These are phyloP conservation scores for Pholis gunnellus DNA, from an alignment of 2,113 vertebrate species.

Conservation along the genomic window DNA sequence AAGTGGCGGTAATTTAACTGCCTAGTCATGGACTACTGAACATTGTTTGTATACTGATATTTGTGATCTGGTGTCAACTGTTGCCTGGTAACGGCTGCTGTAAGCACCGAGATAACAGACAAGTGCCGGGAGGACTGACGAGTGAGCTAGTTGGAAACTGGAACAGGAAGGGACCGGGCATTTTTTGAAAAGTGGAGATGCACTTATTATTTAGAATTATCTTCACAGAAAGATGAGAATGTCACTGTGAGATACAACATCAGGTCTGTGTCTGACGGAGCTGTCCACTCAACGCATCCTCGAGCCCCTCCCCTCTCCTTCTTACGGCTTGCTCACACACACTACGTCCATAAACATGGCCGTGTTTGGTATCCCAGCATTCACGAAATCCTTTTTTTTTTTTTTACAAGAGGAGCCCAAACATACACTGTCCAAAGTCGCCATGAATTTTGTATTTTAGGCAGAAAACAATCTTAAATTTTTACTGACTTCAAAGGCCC, in stretches of 20 bases:
- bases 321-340: no score
- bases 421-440: no score
- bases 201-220: conserved; percentile 38
- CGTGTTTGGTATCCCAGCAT: no score
- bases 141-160: background rate
- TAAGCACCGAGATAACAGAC: conserved; percentile 2
- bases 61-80: conserved; percentile 25
- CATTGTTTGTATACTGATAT: conserved; percentile 19
- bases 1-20: conserved; percentile 1
- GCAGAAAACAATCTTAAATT: no score
- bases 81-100: conserved; percentile 26
- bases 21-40: background rate
- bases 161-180: background rate
- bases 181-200: conserved; percentile 1
- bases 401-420: no score
- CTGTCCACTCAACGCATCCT: background rate
- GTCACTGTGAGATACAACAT: background rate
- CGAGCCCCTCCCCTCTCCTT: no score
- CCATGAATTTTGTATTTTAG: no score
- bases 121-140: background rate
- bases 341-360: no score
- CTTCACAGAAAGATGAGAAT: conserved; percentile 17
- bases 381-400: no score
- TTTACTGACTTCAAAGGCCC: no score
- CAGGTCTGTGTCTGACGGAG: background rate